Evolutionary conservation across 2,888 invertebrate genomes (phyloP), one percentile per base, ranked within the genome.

Genomic region (Clepsis dumicolana): DNA sequence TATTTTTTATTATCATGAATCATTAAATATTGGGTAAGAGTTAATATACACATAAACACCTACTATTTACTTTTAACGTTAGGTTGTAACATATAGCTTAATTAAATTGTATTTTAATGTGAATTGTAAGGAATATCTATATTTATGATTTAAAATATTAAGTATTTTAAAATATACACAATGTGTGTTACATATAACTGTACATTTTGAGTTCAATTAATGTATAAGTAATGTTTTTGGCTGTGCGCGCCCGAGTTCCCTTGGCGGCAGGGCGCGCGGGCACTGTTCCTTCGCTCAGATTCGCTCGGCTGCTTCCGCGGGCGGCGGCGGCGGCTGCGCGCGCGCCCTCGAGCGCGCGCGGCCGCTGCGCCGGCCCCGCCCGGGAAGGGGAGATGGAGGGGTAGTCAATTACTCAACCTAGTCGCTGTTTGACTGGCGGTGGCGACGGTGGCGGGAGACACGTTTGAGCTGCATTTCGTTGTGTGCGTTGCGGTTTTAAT

Each of bases 121-220:
- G 83, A 84, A 77, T 82, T 18, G 77, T 89, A 88, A 87, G 84
- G 86, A 87, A 88, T 86, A 86, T 91, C 85, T 91, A 91, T 92
- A 91, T 92, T 91, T 91, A 91, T 91, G 86, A 89, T 83, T 82
- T 87, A 85, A 84, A 85, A 79, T 78, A 75, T 80, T 89, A 89
- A 90, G 90, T 90, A 89, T 90, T 91, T 83, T 84, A 83, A 88
- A 86, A 75, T 74, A 79, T 86, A 88, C 88, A 88, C 88, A 84
- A 80, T 81, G 85, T 85, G 89, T 91, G 90, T 91, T 90, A 85
- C 88, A 85, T 88, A 88, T 56, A 35, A 90, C 87, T 91, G 90
- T 91, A 90, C 82, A 91, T 89, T 86, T 89, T 90, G 87, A 89
- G 89, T 91, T 90, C 83, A 87, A 87, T 79, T 88, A 90, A 83